A percentile compares a stretch with the other conserved stretches of the same genome.
These are phyloP conservation scores for Platycheirus albimanus DNA, from an alignment of 2,888 invertebrate genomes.

Conservation along the genomic window DNA sequence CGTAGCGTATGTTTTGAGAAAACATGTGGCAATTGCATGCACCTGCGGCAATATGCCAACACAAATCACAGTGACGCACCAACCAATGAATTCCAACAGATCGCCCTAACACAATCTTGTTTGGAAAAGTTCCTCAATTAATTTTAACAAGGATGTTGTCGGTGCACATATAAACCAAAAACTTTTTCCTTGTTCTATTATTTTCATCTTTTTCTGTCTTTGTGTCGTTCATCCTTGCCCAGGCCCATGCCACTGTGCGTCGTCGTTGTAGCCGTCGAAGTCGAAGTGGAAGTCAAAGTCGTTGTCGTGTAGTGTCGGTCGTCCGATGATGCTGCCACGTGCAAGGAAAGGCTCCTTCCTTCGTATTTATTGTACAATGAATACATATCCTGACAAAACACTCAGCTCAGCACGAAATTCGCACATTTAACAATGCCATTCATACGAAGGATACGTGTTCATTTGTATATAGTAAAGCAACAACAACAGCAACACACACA, in stretches of 20 bases:
- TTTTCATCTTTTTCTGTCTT: background rate
- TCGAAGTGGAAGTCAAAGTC: background rate
- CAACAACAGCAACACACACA: too few species aligned
- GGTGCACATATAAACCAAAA: constrained; percentile 48
- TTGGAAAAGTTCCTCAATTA: constrained; percentile 68
- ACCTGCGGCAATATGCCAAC: constrained; percentile 54
- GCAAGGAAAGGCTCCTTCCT: background rate
- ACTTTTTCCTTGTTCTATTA: constrained; percentile 36
- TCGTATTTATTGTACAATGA: background rate
- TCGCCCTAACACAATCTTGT: constrained; percentile 58
- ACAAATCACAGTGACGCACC: constrained; percentile 62
- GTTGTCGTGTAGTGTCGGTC: too few species aligned
- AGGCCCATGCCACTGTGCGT: too few species aligned
- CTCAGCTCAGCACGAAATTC: constrained; percentile 43
- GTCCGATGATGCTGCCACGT: constrained; percentile 21
- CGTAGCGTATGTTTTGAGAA: constrained; percentile 27
- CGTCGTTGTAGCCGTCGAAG: too few species aligned
- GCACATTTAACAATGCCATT: constrained; percentile 68
- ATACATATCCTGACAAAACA: constrained; percentile 35
- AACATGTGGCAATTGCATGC: constrained; percentile 46
- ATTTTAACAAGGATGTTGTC: constrained; percentile 65
- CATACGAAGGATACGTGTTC: constrained; percentile 59
- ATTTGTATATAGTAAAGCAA: constrained; percentile 2
- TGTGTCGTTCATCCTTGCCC: too few species aligned
- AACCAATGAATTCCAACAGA: constrained; percentile 52